phyloP scores from a whole-genome alignment of 2,113 vertebrate genomes.

The Salminus brasiliensis region DNA sequence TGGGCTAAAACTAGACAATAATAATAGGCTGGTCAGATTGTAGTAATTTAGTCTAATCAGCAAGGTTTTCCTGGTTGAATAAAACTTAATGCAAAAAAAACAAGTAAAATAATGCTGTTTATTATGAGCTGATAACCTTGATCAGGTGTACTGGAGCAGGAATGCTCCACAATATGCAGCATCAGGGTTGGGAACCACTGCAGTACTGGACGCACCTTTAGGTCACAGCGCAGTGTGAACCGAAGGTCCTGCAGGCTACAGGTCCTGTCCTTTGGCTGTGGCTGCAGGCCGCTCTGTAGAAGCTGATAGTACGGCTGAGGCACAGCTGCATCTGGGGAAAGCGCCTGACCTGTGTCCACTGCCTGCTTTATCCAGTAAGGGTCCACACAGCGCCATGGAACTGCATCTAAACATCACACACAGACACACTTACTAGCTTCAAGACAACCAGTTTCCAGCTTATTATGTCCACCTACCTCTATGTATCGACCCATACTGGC shows the following conservation, averaged over 20 bases:
- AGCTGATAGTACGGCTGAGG: conserved; percentile 67
- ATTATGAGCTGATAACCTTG: too few species aligned
- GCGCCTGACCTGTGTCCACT: conserved; percentile 65
- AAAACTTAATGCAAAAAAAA: too few species aligned
- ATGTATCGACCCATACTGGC: too few species aligned
- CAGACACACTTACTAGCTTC: background rate
- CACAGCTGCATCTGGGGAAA: conserved; percentile 57
- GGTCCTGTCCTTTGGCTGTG: conserved; percentile 57
- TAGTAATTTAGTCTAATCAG: too few species aligned
- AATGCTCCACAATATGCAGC: too few species aligned
- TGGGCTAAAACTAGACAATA: too few species aligned
- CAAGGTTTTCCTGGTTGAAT: too few species aligned
- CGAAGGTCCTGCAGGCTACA: conserved; percentile 67
- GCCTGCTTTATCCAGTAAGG: conserved; percentile 62
- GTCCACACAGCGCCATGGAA: conserved; percentile 70
- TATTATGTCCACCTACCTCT: too few species aligned
- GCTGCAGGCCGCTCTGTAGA: conserved; percentile 64
- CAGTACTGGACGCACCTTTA: conserved; percentile 62
- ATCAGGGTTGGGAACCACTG: too few species aligned
- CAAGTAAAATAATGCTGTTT: too few species aligned
- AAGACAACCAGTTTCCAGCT: background rate
- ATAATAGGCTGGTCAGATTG: too few species aligned
- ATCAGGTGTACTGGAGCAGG: background rate
- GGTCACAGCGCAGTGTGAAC: conserved; percentile 62
- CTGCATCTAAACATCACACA: conserved; percentile 57